A percentile compares a stretch with the other conserved stretches of the same genome.
phyloP scores from a whole-genome alignment of 2,888 invertebrate genomes.

The Philopedon plagiatum region DNA sequence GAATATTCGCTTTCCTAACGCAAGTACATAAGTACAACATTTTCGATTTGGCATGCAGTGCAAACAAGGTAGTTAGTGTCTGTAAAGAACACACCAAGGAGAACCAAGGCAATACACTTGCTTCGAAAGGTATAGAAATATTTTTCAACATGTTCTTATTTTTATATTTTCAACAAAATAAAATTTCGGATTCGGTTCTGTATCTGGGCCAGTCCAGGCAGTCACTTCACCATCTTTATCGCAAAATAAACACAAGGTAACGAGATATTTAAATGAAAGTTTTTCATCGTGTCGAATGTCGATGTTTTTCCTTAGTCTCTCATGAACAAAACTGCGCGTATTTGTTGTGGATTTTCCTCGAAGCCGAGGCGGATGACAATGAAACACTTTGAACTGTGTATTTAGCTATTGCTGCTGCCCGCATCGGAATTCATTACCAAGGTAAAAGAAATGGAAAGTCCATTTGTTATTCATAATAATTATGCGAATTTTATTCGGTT shows the following conservation, averaged over 20 bases:
- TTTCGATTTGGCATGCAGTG: too few species aligned
- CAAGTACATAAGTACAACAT: too few species aligned
- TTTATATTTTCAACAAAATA: too few species aligned
- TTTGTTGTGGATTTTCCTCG: conserved; percentile 36
- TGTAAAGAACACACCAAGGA: too few species aligned
- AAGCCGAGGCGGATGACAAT: conserved; percentile 24
- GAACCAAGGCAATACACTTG: too few species aligned
- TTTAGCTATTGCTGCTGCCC: conserved; percentile 4
- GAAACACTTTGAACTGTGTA: conserved; percentile 13
- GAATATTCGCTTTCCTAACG: too few species aligned
- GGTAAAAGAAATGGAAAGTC: conserved; percentile 34
- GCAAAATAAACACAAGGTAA: conserved; percentile 1
- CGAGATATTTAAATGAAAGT: conserved; percentile 22
- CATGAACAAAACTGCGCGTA: conserved; percentile 20
- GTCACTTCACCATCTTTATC: background rate
- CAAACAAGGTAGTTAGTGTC: too few species aligned
- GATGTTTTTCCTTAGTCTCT: conserved; percentile 16
- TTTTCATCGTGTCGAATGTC: conserved; percentile 1
- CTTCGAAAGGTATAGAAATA: too few species aligned
- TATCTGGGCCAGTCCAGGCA: background rate
- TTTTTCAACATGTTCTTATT: too few species aligned
- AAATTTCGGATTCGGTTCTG: background rate
- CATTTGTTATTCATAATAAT: conserved; percentile 17
- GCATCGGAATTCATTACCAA: conserved; percentile 17
- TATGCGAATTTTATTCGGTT: conserved; percentile 17